These are phyloP conservation scores for Laterallus jamaicensis DNA, from an alignment of 2,113 vertebrate genomes.

Conservation along the genomic window DNA sequence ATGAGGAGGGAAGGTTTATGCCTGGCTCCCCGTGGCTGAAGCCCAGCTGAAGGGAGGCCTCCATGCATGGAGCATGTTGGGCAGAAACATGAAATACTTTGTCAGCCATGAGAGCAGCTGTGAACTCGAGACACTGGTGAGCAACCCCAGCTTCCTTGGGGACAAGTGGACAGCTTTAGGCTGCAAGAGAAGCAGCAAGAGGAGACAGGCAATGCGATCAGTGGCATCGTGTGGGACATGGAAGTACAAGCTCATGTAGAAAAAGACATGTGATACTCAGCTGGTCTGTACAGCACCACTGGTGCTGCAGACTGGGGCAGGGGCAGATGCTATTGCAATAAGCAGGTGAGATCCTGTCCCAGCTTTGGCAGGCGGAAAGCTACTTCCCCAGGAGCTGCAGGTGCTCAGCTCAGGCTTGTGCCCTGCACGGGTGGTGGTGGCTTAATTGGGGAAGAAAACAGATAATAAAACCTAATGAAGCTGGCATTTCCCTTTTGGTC, in stretches of 20 bases:
- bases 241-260: not conserved
- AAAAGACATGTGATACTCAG: not conserved
- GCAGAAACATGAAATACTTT: not conserved
- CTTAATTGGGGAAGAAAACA: not conserved
- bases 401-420: not conserved
- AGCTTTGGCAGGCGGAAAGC: not conserved
- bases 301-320: accelerated
- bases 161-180: not conserved
- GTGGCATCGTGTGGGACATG: not conserved
- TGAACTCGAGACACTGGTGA: not conserved
- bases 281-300: accelerated
- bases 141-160: accelerated
- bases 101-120: not conserved
- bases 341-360: not conserved
- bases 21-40: accelerated
- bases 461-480: not conserved
- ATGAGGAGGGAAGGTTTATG: not conserved
- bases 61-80: accelerated
- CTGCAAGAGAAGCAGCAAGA: not conserved
- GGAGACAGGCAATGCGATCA: not conserved
- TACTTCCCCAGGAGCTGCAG: not conserved
- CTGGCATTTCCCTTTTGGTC: not conserved
- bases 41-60: not conserved
- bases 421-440: not conserved
- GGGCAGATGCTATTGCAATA: not conserved